phyloP scores from a whole-genome alignment of 2,113 vertebrate species.

The Clarias gariepinus region DNA sequence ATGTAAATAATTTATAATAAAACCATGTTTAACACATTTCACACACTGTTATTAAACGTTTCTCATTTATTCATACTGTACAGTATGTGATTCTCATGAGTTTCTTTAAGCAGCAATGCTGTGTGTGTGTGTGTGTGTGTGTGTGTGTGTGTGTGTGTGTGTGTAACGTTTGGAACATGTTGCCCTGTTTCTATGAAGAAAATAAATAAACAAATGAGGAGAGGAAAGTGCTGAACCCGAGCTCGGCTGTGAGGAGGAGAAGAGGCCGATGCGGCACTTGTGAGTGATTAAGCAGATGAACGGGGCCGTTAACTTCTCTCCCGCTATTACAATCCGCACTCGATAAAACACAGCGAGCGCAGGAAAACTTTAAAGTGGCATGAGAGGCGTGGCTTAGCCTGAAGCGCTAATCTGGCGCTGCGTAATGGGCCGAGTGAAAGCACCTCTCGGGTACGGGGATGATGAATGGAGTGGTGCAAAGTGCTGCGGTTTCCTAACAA shows the following conservation, averaged over 20 bases:
- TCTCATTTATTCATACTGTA: neutral
- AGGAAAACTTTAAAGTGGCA: constrained; percentile 50
- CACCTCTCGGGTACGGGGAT: constrained; percentile 23
- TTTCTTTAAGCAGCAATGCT: no score
- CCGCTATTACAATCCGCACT: constrained; percentile 43
- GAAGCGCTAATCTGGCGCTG: constrained; percentile 39
- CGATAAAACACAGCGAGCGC: constrained; percentile 33
- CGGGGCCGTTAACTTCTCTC: constrained; percentile 38
- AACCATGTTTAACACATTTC: neutral
- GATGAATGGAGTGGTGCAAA: constrained; percentile 42
- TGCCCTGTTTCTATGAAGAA: neutral
- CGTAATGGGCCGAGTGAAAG: constrained; percentile 47
- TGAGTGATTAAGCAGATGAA: constrained; percentile 36
- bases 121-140: no score
- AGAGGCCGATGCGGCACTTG: constrained; percentile 23
- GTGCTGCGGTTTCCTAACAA: neutral
- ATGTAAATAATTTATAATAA: neutral
- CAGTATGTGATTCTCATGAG: no score
- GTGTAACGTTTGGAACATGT: neutral
- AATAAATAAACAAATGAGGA: neutral
- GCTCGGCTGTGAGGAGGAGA: neutral
- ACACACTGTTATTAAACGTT: neutral
- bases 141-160: neutral
- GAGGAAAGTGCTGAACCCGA: constrained; percentile 18
- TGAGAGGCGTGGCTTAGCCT: constrained; percentile 32